Conservation (phyloP, 2,113 vertebrate species). For the Empidonax traillii region DNA sequence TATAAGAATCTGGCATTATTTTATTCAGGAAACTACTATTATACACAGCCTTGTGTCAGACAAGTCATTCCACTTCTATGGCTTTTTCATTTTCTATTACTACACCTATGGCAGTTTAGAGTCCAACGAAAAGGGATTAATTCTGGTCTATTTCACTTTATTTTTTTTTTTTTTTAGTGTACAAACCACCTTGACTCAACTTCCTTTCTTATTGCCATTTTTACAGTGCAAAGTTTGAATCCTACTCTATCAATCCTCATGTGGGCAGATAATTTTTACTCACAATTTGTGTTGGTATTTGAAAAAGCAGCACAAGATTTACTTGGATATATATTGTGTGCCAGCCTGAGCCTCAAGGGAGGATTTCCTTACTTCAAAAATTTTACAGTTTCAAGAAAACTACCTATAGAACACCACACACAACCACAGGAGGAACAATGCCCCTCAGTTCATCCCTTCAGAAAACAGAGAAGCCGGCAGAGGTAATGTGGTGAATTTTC, state of each 20-base stretch:
- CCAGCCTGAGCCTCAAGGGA: not conserved
- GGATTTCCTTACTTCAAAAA: not conserved
- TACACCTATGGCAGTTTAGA: not conserved
- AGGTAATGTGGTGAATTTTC: not conserved
- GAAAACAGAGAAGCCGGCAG: not conserved
- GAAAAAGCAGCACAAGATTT: not conserved
- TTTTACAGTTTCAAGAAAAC: accelerated
- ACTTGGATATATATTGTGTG: not conserved
- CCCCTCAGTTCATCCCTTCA: not conserved
- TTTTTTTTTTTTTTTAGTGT: not conserved
- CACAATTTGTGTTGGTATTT: not conserved
- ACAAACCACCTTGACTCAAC: not conserved
- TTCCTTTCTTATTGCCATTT: not conserved
- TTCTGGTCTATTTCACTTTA: not conserved
- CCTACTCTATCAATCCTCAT: not conserved
- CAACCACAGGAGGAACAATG: not conserved
- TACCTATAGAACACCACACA: not conserved
- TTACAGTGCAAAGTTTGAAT: not conserved
- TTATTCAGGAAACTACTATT: not conserved
- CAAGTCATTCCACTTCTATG: not conserved
- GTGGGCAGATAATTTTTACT: not conserved
- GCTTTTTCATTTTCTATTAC: not conserved
- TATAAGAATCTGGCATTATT: not conserved
- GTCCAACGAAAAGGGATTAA: not conserved
- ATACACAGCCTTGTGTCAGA: not conserved